These are phyloP conservation scores for Sebastes vulpes DNA, from an alignment of 2,797 vertebrate species.

Conservation along the genomic window DNA sequence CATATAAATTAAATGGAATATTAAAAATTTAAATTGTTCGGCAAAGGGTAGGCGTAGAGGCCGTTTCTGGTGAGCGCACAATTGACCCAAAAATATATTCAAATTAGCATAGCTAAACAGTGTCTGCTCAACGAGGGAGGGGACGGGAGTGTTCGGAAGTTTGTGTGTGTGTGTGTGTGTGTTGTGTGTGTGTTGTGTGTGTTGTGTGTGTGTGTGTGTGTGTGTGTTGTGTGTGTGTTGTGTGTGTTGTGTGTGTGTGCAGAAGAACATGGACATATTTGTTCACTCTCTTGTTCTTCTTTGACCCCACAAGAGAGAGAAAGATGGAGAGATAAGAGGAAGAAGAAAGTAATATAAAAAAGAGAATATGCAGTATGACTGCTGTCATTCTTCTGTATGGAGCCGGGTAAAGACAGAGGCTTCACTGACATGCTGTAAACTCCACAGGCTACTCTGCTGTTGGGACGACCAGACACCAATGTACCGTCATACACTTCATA, in stretches of 20 bases:
- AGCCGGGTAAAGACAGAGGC: not conserved
- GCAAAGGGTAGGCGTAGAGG: slow-evolving; percentile 82
- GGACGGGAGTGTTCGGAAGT: not conserved
- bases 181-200: too few species aligned
- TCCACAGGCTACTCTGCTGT: not conserved
- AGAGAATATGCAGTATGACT: not conserved
- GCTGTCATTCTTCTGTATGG: slow-evolving; percentile 4
- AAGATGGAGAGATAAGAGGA: not conserved
- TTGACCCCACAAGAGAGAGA: slow-evolving; percentile 36
- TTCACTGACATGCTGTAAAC: not conserved
- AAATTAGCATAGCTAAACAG: slow-evolving; percentile 87
- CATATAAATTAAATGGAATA: slow-evolving; percentile 88
- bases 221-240: slow-evolving; percentile 8
- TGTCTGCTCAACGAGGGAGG: slow-evolving; percentile 62
- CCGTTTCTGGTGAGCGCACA: slow-evolving; percentile 79
- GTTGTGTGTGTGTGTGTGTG: slow-evolving; percentile 9
- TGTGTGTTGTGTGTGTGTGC: slow-evolving; percentile 7
- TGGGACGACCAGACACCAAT: not conserved
- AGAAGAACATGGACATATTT: slow-evolving; percentile 39
- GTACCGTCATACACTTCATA: not conserved
- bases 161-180: not conserved
- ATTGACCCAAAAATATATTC: slow-evolving; percentile 89
- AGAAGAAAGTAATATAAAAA: not conserved
- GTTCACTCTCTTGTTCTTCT: slow-evolving; percentile 49
- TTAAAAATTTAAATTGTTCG: slow-evolving; percentile 88